phyloP scores from a whole-genome alignment of 2,888 invertebrate species.

The Lasioglossum leucozonium region DNA sequence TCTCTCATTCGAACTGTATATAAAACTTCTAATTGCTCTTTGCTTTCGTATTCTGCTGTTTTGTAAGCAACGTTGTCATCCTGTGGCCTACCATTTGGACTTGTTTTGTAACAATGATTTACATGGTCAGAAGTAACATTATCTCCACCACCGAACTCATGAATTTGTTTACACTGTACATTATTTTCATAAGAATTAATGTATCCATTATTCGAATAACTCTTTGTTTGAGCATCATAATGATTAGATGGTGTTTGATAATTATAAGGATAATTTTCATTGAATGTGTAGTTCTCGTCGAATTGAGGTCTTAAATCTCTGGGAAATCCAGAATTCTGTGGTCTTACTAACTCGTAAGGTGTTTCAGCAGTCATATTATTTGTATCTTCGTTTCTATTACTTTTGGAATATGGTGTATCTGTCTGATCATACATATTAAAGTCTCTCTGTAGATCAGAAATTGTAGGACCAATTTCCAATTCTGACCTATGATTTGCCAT shows the following conservation, averaged over 20 bases:
- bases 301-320: conserved; percentile 65
- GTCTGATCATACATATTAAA: conserved; percentile 68
- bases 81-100: conserved; percentile 75
- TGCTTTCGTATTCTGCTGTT: conserved; percentile 77
- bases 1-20: conserved; percentile 84
- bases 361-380: conserved; percentile 65
- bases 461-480: conserved; percentile 63
- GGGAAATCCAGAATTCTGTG: conserved; percentile 68
- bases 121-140: conserved; percentile 76
- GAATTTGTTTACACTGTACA: conserved; percentile 66
- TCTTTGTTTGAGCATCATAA: conserved; percentile 72
- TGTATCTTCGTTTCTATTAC: conserved; percentile 63
- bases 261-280: conserved; percentile 76
- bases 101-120: conserved; percentile 78
- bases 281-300: conserved; percentile 70
- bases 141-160: conserved; percentile 74
- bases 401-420: conserved; percentile 69
- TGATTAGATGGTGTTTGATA: conserved; percentile 81
- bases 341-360: conserved; percentile 76
- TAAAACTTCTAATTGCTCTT: conserved; percentile 84
- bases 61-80: conserved; percentile 76
- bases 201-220: conserved; percentile 78
- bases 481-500: conserved; percentile 65
- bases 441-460: conserved; percentile 73
- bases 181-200: conserved; percentile 76